phyloP scores from a whole-genome alignment of 2,888 invertebrate species.

The Epinotia ramella region DNA sequence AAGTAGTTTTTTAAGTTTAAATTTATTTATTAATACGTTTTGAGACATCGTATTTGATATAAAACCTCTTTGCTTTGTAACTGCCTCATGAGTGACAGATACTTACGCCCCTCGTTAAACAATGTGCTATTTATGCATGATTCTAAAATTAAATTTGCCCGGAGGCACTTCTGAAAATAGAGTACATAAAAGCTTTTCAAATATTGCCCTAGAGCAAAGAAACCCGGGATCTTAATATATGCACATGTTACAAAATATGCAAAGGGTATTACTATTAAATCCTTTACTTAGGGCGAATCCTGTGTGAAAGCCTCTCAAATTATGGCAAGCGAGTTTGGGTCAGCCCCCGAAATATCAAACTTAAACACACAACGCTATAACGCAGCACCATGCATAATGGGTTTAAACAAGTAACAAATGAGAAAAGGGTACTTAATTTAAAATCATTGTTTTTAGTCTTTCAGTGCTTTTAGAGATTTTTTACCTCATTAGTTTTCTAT shows the following conservation, averaged over 20 bases:
- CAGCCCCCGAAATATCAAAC: slow-evolving; percentile 37
- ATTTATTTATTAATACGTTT: no score
- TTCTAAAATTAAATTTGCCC: slow-evolving; percentile 19
- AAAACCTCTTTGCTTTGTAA: no score
- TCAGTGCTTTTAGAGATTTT: no score
- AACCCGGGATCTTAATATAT: slow-evolving; percentile 39
- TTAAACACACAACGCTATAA: slow-evolving; percentile 24
- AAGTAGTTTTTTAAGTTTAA: no score
- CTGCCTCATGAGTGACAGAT: no score
- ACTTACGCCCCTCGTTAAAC: no score
- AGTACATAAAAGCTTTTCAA: slow-evolving; percentile 31
- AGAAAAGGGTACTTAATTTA: not conserved
- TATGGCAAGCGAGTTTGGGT: slow-evolving; percentile 36
- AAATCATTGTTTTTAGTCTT: not conserved
- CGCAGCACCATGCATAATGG: not conserved
- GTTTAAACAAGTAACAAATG: slow-evolving; percentile 6
- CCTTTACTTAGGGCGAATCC: slow-evolving; percentile 44
- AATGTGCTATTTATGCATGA: not conserved
- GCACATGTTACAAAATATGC: slow-evolving; percentile 45
- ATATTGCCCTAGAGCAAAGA: slow-evolving; percentile 36
- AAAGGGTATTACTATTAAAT: slow-evolving; percentile 46
- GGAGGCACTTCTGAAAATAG: slow-evolving; percentile 6
- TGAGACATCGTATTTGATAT: no score
- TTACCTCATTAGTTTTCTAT: no score
- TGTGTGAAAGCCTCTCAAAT: slow-evolving; percentile 37